Evolutionary conservation across 2,113 vertebrate genomes (phyloP).

Genomic region (Albula goreensis): DNA sequence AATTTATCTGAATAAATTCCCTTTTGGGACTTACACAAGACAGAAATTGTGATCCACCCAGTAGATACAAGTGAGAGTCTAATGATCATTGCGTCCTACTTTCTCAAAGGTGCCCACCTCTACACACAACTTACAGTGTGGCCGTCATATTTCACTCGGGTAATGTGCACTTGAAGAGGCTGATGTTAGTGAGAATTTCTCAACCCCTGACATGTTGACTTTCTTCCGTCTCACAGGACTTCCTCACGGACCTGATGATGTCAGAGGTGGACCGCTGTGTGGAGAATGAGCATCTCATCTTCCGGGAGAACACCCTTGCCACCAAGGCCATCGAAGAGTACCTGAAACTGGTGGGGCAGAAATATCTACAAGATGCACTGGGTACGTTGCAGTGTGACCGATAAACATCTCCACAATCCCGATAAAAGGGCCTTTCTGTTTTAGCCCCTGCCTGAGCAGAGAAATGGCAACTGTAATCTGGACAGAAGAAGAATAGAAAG

Average conservation of each 20-base stretch:
- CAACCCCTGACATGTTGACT: background rate
- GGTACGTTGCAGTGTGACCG: conserved; percentile 73
- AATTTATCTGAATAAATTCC: background rate
- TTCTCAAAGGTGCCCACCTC: background rate
- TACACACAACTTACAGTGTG: background rate
- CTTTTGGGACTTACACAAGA: background rate
- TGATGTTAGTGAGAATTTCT: conserved; percentile 11
- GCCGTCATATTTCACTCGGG: background rate
- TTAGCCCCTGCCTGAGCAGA: background rate
- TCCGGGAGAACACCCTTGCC: conserved; percentile 95
- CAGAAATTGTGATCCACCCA: background rate
- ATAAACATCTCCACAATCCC: background rate
- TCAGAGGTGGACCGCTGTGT: conserved; percentile 98
- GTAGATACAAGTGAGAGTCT: background rate
- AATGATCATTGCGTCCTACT: background rate
- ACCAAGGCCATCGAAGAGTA: conserved; percentile 99
- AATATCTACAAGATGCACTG: conserved; percentile 95
- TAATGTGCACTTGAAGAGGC: background rate
- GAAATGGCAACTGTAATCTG: conserved; percentile 22
- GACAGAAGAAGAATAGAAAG: background rate
- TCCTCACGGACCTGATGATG: conserved; percentile 99
- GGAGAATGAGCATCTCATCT: conserved; percentile 98
- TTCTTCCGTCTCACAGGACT: conserved; percentile 76
- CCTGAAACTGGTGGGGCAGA: conserved; percentile 98
- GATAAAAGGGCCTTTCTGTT: background rate